Base-by-base conservation (phyloP, 2,113 vertebrate genomes). In the Pelmatolapia mariae region DNA sequence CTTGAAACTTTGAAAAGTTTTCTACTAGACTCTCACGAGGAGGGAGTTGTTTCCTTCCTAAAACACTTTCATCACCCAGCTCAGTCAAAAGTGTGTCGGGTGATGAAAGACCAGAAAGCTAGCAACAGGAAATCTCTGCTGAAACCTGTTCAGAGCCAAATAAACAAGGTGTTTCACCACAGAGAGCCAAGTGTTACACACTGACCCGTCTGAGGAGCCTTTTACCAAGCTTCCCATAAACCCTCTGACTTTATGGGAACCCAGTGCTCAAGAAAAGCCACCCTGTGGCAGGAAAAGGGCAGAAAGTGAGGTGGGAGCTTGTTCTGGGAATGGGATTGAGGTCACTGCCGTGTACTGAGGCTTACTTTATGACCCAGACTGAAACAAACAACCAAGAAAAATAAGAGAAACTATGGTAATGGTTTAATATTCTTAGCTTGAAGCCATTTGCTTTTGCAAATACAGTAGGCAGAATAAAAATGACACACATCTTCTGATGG, bases 131-230 rank as follows among this genome's bases (percentile, higher is more conserved):
- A 91, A 87, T 87, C 81, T 88, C 50, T 85, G 84, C 82, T 79
- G 83, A 79, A 93, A 81, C 81, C 81, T 84, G 61, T 66, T 79
- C 57, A 68, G 80, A 85, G 88, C 76, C 86, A 85, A 93, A 92
- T 87, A 95, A 94, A 94, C 87, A 92, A 88, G 86, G 83, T 93
- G 89, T 93, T 95, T 87, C 91, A 88, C 87, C 87, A 93, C 92
- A 92, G 36, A 50, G 56, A 93, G 92, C 90, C 91, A 90, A 92
- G 92, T 92, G 88, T 95, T 93, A 91, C 89, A 93, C 85, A 87
- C 81, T 84, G 88, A 94, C 92, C 91, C 3, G 81, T 86, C 82
- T 90, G 83, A 93, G 87, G 82, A 88, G 86, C 86, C 89, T 85
- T 90, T 91, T 19, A 63, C 63, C 85, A 54, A 85, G 10, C 92